Conservation (phyloP, 2,113 vertebrate genomes). For the Agapornis roseicollis region DNA sequence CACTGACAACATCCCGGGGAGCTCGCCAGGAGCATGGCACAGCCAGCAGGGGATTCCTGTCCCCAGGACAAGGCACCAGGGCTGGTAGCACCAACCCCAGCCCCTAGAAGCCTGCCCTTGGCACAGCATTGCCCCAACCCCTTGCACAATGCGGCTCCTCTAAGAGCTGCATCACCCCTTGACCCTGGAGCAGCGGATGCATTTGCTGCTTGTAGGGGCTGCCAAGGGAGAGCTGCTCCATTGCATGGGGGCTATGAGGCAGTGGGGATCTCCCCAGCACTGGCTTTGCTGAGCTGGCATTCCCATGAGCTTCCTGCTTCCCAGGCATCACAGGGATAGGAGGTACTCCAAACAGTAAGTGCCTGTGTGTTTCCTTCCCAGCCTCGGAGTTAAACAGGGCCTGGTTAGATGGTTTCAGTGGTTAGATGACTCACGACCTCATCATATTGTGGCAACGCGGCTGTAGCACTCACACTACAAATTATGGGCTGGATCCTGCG, state of each 20-base stretch:
- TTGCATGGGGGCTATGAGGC: background rate
- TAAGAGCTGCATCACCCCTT: background rate
- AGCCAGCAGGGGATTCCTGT: accelerated
- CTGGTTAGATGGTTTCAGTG: background rate
- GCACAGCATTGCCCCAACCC: background rate
- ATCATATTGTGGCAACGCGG: background rate
- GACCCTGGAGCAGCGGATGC: accelerated
- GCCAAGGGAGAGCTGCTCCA: background rate
- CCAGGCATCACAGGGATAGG: accelerated
- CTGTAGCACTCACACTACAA: background rate
- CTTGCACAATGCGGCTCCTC: accelerated
- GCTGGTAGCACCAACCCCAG: background rate
- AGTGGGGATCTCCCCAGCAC: background rate
- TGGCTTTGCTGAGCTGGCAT: background rate
- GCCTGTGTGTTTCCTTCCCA: background rate
- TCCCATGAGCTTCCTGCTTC: background rate
- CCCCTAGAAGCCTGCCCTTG: background rate
- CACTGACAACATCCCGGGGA: background rate
- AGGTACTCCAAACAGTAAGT: background rate
- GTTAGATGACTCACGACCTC: background rate
- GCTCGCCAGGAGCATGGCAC: background rate
- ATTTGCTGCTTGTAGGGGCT: accelerated
- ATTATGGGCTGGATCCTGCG: background rate
- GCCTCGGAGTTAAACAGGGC: background rate
- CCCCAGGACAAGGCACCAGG: accelerated